Base-by-base conservation (phyloP, 1,140 invertebrate genomes). In the Drosophila orena region DNA sequence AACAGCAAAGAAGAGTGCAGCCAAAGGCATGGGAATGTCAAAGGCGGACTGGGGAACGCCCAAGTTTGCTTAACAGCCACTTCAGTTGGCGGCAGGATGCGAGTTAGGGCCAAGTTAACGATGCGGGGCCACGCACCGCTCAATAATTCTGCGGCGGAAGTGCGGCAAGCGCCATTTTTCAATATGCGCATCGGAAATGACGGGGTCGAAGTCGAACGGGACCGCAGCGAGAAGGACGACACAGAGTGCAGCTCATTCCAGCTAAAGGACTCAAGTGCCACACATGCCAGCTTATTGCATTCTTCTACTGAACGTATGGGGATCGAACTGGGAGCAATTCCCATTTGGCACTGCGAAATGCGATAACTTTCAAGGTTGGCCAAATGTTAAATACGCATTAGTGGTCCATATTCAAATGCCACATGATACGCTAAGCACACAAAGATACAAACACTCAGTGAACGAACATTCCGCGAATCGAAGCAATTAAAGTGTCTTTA, bases 401-500 rank as follows among this genome's bases (percentile, higher is more conserved):
- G 77, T 55, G 68, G 55, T 58, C 54, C 61, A 77, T 57, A 77
- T 77, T 77, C 50, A 80, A 80, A 62, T 54, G 53, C 60, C 60
- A 75, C 20, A 66, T 34, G 72, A 75, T 75, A 75, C 56, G 30
- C 38, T 35, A 17, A 30, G 34, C 43, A 61, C 22, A 52, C 46
- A 79, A 1, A 52, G 40, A 57, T 22, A 59, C 66, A 78, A 17
- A 74, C 11, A 47, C 8, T 14, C 3, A 60, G 22, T 8, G 30
- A 24, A 24, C 20, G 10, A 27, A 17, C 24, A 58, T 37, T n/a
- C 27, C 49, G 53, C 49, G 50, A 52, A 68, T 57, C 6, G 54
- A 79, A 88, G 76, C 83, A 88, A 88, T 88, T 88, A 88, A 88
- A 88, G 79, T 84, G 79, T 88, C 83, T 89, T 88, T 88, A 89